Evolutionary conservation across 2,888 invertebrate species (phyloP).

Genomic region (Celastrina argiolus): DNA sequence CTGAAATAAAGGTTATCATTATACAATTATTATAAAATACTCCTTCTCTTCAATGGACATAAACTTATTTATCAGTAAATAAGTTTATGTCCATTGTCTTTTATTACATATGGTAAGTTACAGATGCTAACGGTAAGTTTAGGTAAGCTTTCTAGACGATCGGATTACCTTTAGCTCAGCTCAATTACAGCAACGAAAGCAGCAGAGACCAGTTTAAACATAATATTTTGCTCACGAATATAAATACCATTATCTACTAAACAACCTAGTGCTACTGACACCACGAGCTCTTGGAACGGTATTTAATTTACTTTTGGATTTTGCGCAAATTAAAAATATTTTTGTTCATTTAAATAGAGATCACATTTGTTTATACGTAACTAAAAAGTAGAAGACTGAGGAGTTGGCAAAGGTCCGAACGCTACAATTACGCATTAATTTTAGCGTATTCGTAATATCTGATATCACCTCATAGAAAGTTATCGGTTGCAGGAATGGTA

Average conservation of each 20-base stretch:
- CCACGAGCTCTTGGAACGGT: no score
- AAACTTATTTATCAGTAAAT: background rate
- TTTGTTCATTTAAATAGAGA: no score
- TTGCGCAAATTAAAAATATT: no score
- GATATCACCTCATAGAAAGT: conserved; percentile 51
- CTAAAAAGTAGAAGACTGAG: no score
- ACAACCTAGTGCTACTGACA: background rate
- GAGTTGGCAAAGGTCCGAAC: no score
- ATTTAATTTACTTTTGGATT: no score
- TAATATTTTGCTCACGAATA: background rate
- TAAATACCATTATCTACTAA: background rate
- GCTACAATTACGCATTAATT: no score
- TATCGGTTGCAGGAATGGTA: conserved; percentile 51
- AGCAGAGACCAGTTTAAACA: background rate
- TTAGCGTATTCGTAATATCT: conserved; percentile 27
- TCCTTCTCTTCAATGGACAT: no score
- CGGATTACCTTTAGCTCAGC: background rate
- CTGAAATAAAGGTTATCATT: no score
- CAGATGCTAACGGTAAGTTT: background rate
- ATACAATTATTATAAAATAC: no score
- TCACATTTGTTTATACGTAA: no score
- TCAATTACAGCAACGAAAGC: background rate
- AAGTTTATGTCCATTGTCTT: background rate
- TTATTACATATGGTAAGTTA: background rate
- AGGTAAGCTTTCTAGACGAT: background rate